Evolutionary conservation across 1,140 invertebrate species (phyloP), one percentile per base, ranked within the genome.

Genomic region (Neodiprion pinetum): DNA sequence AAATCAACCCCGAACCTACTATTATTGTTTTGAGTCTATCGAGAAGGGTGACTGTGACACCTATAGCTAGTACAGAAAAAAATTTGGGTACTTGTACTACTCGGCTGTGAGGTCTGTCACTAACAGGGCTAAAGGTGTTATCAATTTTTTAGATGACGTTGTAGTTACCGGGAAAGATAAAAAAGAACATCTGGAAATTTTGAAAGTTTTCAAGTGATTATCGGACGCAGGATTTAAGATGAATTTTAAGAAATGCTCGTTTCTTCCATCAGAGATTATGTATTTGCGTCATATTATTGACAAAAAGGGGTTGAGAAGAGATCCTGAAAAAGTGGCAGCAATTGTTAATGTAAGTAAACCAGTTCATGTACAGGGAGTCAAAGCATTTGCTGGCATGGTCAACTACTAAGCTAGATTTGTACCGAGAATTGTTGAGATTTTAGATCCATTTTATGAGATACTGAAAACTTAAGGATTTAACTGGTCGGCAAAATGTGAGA

Each of bases 341-440:
- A 83, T 90, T n/a, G n/a, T 74, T 50, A 75, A 85, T 7, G 83
- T 78, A n/a, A 78, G 80, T 14, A 53, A 49, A 7, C 88, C 88
- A 14, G 78, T 71, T 53, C 86, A 84, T 74, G 80, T 81, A 1
- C 80, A 79, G 8, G 82, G 86, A 76, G 74, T 90, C 0, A 79
- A 85, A 78, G 72, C 78, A 8, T 90, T 90, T 75, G 74, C 90
- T 4, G 88, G 89, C 7, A 80, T 90, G 76, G 80, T 86, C 5
- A 85, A 83, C 48, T 91, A 87, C 78, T 90, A 90, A 78, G 76
- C 83, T 5, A 80, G 82, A 67, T 90, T 91, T 73, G 81, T 89
- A 10, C 81, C 77, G 8, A 84, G 86, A 72, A 83, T 61, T 61
- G 4, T 9, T 7, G 61, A 49, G 7, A 76, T 75, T 21, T 12